Percentiles rank a stretch among this genome's conserved stretches.
Evolutionary conservation across 1,140 invertebrate species (phyloP).

Genomic region (Drosophila sp.): DNA sequence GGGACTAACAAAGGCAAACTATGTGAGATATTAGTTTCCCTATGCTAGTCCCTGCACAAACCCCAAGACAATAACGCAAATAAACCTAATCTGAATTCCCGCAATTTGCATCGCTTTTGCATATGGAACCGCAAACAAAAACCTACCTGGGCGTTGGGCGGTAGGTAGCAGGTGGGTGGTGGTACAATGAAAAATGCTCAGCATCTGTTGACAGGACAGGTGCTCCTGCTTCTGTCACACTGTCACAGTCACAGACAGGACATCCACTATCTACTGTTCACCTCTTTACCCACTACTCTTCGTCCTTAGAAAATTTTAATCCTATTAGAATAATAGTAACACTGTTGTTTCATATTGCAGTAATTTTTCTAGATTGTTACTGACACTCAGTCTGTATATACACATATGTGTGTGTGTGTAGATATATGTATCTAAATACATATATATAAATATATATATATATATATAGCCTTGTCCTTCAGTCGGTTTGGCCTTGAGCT

Average conservation of each 20-base stretch:
- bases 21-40: background rate
- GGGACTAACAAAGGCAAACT: conserved; percentile 3
- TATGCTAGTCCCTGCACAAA: background rate
- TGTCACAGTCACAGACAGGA: conserved; percentile 38
- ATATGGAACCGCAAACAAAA: conserved; percentile 29
- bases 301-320: conserved; percentile 53
- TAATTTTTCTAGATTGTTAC: conserved; percentile 48
- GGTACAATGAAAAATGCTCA: conserved; percentile 35
- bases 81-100: conserved; percentile 2
- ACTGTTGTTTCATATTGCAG: conserved; percentile 55
- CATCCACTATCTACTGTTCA: background rate
- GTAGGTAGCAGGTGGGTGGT: conserved; percentile 1
- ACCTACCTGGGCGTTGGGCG: conserved; percentile 11
- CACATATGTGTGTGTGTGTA: background rate
- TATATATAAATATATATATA: background rate
- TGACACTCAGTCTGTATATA: conserved; percentile 12
- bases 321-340: conserved; percentile 62
- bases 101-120: conserved; percentile 11
- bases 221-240: conserved; percentile 7
- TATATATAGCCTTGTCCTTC: conserved; percentile 21
- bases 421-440: background rate
- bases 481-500: conserved; percentile 52
- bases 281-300: conserved; percentile 2
- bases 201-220: conserved; percentile 47
- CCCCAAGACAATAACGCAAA: background rate